phyloP scores from a whole-genome alignment of 2,888 invertebrate genomes.

The Electrophaes corylata region DNA sequence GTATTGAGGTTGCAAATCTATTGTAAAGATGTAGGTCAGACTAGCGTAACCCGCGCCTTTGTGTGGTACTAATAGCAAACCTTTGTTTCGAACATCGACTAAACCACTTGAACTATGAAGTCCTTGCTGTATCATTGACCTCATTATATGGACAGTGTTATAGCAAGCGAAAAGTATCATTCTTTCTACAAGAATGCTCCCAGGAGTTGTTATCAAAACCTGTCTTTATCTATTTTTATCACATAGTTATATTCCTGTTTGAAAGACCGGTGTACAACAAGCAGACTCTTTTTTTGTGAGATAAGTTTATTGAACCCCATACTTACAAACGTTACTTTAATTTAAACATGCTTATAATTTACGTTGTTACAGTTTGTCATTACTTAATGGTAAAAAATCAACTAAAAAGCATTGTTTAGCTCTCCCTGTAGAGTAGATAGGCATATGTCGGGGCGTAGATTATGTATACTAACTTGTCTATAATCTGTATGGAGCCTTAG shows the following conservation, averaged over 20 bases:
- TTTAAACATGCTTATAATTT: too few species aligned
- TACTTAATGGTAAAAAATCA: too few species aligned
- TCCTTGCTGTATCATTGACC: not conserved
- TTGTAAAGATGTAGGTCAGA: conserved; percentile 45
- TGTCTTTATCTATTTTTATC: conserved; percentile 25
- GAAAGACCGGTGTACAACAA: not conserved
- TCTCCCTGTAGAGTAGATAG: too few species aligned
- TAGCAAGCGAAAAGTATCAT: not conserved
- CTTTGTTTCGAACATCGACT: conserved; percentile 26
- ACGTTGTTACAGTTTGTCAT: too few species aligned
- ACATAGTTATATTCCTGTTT: conserved; percentile 16
- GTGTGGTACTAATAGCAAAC: conserved; percentile 16
- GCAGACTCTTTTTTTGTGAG: not conserved
- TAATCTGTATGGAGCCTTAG: too few species aligned
- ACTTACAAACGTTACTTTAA: too few species aligned
- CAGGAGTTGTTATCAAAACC: conserved; percentile 5
- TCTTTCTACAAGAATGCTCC: not conserved
- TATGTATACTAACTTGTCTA: too few species aligned
- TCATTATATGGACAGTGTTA: not conserved
- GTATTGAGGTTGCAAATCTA: conserved; percentile 39
- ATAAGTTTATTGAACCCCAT: too few species aligned
- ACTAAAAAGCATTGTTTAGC: too few species aligned
- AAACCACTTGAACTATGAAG: conserved; percentile 2
- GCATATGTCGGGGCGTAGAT: too few species aligned
- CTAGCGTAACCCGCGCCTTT: conserved; percentile 23